phyloP scores from a whole-genome alignment of 2,113 vertebrate species.

The Ranitomeya variabilis region DNA sequence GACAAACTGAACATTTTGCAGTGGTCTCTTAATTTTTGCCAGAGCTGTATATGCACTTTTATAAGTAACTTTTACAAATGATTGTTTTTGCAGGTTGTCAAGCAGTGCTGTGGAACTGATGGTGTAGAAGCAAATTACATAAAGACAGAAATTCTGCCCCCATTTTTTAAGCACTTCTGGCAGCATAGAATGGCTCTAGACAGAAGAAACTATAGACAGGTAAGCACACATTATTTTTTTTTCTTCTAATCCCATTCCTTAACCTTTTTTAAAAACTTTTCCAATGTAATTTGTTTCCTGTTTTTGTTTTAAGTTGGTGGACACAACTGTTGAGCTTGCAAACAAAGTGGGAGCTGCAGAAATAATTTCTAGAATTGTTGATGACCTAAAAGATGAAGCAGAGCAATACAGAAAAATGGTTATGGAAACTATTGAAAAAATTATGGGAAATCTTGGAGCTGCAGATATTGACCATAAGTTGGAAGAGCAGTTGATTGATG shows the following conservation, averaged over 20 bases:
- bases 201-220: slow-evolving; percentile 98
- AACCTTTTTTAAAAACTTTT: too few species aligned
- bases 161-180: slow-evolving; percentile 99
- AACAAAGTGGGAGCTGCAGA: slow-evolving; percentile 99
- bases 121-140: slow-evolving; percentile 99
- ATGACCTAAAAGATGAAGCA: slow-evolving; percentile 97
- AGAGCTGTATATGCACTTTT: neutral
- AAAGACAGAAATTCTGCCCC: slow-evolving; percentile 97
- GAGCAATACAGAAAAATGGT: slow-evolving; percentile 99
- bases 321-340: slow-evolving; percentile 97
- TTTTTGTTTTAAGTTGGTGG: slow-evolving; percentile 82
- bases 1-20: too few species aligned
- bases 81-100: slow-evolving; percentile 83
- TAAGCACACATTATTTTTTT: slow-evolving; percentile 60
- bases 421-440: slow-evolving; percentile 99
- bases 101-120: slow-evolving; percentile 97
- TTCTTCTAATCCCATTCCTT: neutral
- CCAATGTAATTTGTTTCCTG: neutral
- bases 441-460: slow-evolving; percentile 97
- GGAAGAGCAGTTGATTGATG: slow-evolving; percentile 97
- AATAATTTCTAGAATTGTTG: slow-evolving; percentile 97
- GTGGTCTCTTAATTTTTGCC: too few species aligned
- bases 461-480: slow-evolving; percentile 98
- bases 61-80: neutral
- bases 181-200: slow-evolving; percentile 98